phyloP scores from a whole-genome alignment of 2,113 vertebrate genomes.

The Rhea pennata region DNA sequence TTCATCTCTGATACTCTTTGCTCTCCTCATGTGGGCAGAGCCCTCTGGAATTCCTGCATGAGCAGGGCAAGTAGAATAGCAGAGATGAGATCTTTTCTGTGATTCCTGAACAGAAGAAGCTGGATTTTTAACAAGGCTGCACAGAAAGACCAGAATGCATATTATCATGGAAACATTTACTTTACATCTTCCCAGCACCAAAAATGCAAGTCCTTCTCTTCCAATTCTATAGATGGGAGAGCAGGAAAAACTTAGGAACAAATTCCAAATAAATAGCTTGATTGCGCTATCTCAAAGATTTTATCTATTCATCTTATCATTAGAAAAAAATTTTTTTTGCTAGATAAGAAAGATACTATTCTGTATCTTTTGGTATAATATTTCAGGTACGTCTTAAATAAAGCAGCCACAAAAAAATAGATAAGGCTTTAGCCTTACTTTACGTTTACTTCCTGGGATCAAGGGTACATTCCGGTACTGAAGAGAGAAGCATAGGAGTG shows the following conservation, averaged over 20 bases:
- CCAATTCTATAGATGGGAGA: neutral
- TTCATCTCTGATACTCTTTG: slow-evolving; percentile 5
- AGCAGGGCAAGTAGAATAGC: neutral
- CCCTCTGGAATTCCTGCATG: neutral
- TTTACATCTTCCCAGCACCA: neutral
- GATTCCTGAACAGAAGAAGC: neutral
- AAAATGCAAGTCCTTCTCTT: neutral
- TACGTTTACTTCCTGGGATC: neutral
- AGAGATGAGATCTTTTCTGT: neutral
- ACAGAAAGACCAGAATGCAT: neutral
- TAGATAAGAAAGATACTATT: neutral
- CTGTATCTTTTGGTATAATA: neutral
- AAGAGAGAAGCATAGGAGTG: neutral
- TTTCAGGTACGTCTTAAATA: neutral
- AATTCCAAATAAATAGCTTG: neutral
- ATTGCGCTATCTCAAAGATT: neutral
- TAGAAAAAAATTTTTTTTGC: neutral
- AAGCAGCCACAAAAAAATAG: neutral
- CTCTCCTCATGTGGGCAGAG: neutral
- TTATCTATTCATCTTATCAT: neutral
- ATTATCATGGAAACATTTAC: neutral
- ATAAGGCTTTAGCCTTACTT: neutral
- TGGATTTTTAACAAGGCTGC: neutral
- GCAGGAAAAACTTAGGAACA: neutral
- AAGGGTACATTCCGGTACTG: neutral